These are phyloP conservation scores for Grammomys dolichurus DNA, from an alignment of 2,113 vertebrate species.

Conservation along the genomic window DNA sequence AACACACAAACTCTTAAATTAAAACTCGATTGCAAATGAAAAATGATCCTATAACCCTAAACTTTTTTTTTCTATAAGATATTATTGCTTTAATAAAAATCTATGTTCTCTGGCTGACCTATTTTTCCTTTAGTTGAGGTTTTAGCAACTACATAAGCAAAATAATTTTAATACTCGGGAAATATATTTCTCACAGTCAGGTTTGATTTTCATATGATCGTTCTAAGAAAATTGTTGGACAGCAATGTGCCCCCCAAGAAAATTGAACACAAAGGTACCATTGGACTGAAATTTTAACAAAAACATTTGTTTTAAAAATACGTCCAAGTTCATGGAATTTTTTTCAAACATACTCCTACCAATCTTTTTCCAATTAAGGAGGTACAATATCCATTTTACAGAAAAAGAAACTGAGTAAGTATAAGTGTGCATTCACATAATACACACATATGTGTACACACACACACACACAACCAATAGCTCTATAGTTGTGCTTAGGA, in stretches of 20 bases:
- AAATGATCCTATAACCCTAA: conserved; percentile 54
- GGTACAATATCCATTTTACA: neutral
- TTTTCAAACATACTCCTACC: neutral
- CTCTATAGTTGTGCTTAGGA: neutral
- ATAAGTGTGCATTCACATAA: neutral
- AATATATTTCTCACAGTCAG: neutral
- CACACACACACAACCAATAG: neutral
- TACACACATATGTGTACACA: neutral
- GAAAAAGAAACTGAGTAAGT: neutral
- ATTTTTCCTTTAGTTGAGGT: conserved; percentile 26
- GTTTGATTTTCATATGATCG: conserved; percentile 45
- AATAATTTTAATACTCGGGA: conserved; percentile 48
- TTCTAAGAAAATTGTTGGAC: neutral
- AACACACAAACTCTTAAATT: conserved; percentile 62
- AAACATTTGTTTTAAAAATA: neutral
- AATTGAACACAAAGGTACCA: neutral
- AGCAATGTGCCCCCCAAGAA: neutral
- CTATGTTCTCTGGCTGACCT: conserved; percentile 52
- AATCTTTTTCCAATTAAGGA: neutral
- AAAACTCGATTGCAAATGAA: conserved; percentile 57
- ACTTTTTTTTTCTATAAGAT: conserved; percentile 17
- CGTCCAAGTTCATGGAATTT: neutral
- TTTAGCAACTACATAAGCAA: conserved; percentile 46
- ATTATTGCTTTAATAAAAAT: conserved; percentile 74
- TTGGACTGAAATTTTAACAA: neutral